Base-by-base conservation (phyloP, 2,797 vertebrate genomes). In the Sitta carolinensis region DNA sequence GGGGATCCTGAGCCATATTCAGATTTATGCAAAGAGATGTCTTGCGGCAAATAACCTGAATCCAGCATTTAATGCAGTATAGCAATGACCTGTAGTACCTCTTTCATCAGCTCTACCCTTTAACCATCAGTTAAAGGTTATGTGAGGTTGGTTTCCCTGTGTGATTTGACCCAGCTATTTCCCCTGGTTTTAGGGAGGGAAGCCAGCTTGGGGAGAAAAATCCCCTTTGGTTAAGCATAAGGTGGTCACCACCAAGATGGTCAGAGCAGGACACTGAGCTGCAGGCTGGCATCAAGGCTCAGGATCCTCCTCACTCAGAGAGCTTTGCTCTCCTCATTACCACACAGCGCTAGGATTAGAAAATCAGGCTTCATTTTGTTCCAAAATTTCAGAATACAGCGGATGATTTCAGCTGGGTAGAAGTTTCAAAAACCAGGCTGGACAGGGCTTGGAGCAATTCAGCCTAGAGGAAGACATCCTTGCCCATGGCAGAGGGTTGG, bases 11-110 rank as follows among this genome's bases (percentile, higher is more conserved):
- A 93, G 75, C 25, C 34, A 4, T 43, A 62, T 66, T 92, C 47
- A 83, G 34, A 64, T 90, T 57, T 89, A 93, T 58, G 75, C 68
- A 83, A 81, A 88, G 29, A 82, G 51, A 50, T 51, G 51, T 47
- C 42, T 74, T 66, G 50, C 2, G 76, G 59, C 52, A 87, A 90
- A 64, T 54, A 63, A 79, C 23, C 36, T 9, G 27, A 84, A 75
- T 50, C 21, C 55, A 57, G 57, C 42, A 18, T 52, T 64, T 61
- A 82, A 59, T 57, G 36, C 80, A 74, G 59, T 5, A 29, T 14
- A 30, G 38, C 77, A 91, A 74, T 0, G 5, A 90, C 74, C 63
- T 76, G 23, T 22, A 61, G 48, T 8, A 64, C 8, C n/a, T 84
- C 84, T 68, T 87, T 61, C 50, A 89, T 40, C 55, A 89, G 54